Base-by-base conservation (phyloP, 2,888 invertebrate species). In the Trissolcus brochymenae region DNA sequence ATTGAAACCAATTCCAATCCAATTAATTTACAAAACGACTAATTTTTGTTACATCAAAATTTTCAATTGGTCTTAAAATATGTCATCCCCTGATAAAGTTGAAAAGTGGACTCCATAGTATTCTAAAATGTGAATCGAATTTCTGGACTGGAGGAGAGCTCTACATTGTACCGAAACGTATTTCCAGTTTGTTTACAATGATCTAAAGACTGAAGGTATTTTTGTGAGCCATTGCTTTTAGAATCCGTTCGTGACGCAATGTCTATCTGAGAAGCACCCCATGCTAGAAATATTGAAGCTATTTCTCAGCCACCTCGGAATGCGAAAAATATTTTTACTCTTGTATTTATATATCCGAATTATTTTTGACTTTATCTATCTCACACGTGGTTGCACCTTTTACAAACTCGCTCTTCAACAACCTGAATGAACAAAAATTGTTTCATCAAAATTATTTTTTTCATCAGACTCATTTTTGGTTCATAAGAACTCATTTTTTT, bases 221-320 rank as follows among this genome's bases (percentile, higher is more conserved):
- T 85, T 84, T 82, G 84, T 81, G 79, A 80, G 80, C 65, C 80
- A 81, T 83, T 82, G 82, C 79, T 82, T 85, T 84, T 84, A 83
- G 83, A 84, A 79, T 66, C 49, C 43, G 79, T 73, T 67, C 80
- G 79, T 84, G 84, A 84, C 82, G 84, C 82, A 84, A 84, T 57
- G 56, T 16, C 59, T 76, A 64, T 64, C 60, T 71, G 64, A 70
- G 71, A 73, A 65, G 65, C 43, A 66, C 49, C 59, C 43, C 74
- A 60, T 66, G 66, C 66, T 73, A 66, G 65, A 73, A 60, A 73
- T 73, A 61, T 73, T 73, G 46, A 19, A 51, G 35, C 72, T 65
- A 65, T 72, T 72, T 65, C 35, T 35, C 35, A 35, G 35, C 9
- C 35, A 40, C 55, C 14, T 21, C 11, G 55, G 65, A 72, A 60